These are phyloP conservation scores for Helostoma temminkii DNA, from an alignment of 2,797 vertebrate species.

Conservation along the genomic window DNA sequence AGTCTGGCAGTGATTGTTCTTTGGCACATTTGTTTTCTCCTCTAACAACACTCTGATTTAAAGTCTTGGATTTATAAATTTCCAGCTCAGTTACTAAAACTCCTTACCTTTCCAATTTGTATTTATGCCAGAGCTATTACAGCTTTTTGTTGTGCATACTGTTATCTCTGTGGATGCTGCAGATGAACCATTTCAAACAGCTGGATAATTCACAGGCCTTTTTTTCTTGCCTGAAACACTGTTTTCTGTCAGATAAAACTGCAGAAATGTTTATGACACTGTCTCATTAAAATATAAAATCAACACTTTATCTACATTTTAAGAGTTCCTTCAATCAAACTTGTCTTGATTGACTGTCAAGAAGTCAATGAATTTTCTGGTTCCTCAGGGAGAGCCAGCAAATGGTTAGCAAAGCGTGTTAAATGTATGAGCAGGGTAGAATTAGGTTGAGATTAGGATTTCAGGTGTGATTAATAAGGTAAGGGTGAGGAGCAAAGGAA, in stretches of 20 bases:
- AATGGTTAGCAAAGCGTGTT: conserved; percentile 36
- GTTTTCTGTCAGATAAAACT: conserved; percentile 40
- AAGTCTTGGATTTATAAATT: conserved; percentile 42
- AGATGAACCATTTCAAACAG: conserved; percentile 36
- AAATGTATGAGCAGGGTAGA: conserved; percentile 13
- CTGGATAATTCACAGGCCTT: conserved; percentile 23
- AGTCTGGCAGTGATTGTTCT: conserved; percentile 30
- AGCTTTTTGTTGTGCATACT: conserved; percentile 26
- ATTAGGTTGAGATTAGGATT: background rate
- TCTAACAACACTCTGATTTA: conserved; percentile 20
- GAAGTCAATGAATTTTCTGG: conserved; percentile 30
- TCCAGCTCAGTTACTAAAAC: conserved; percentile 15
- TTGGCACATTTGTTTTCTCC: conserved; percentile 40
- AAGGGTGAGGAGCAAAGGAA: background rate
- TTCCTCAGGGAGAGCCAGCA: conserved; percentile 34
- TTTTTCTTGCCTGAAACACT: conserved; percentile 21
- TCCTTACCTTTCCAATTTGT: conserved; percentile 49
- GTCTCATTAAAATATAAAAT: conserved; percentile 21
- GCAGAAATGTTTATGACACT: background rate
- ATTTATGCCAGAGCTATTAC: conserved; percentile 31
- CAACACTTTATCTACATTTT: conserved; percentile 9
- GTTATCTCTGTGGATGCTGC: conserved; percentile 29
- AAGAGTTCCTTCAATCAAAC: conserved; percentile 10
- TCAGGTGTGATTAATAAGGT: background rate
- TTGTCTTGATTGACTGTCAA: conserved; percentile 49